Evolutionary conservation across 2,797 vertebrate species (phyloP), one percentile per base, ranked within the genome.

Genomic region (Smutsia temminckii): DNA sequence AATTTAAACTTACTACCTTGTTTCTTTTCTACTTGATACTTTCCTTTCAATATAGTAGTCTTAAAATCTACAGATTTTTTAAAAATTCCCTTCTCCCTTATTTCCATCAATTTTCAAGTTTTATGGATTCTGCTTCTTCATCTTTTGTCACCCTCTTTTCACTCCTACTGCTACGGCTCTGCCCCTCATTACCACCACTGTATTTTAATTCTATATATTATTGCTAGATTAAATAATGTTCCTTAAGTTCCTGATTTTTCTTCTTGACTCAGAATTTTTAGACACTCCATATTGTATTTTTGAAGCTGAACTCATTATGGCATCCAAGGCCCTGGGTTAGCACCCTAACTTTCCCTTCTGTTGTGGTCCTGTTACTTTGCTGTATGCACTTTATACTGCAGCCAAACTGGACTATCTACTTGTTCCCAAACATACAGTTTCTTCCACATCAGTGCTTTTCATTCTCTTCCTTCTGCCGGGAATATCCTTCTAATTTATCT

Each of bases 111-210:
- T 91, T 72, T 89, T 79, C 3, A 81, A 55, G 21, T 84, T 72
- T 80, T 72, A 53, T 49, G 84, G 34, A 55, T 91, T 74, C 17
- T 64, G 16, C 20, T 10, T 89, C 57, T 95, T 91, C 32, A 57
- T 79, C 46, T 51, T 92, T 68, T 92, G 37, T 61, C 10, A 77
- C 63, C 37, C 49, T 89, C 57, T 90, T 96, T 94, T n/a, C 25
- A 85, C 9, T 71, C 72, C 55, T 46, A 46, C 11, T 80, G 53
- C 32, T 61, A 4, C 49, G 77, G 42, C 32, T 92, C n/a, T 53
- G 49, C 46, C 61, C 7, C 42, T 86, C 8, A 34, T 55, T 88
- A 27, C 40, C 42, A 57, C 88, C 40, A 69, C 49, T 46, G 4
- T 85, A 53, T 93, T 92, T 68, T 75, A 46, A 59, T 72, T 78